A percentile compares a stretch with the other conserved stretches of the same genome.
Conservation (phyloP, 2,113 vertebrate species). For the Pithys albifrons region DNA sequence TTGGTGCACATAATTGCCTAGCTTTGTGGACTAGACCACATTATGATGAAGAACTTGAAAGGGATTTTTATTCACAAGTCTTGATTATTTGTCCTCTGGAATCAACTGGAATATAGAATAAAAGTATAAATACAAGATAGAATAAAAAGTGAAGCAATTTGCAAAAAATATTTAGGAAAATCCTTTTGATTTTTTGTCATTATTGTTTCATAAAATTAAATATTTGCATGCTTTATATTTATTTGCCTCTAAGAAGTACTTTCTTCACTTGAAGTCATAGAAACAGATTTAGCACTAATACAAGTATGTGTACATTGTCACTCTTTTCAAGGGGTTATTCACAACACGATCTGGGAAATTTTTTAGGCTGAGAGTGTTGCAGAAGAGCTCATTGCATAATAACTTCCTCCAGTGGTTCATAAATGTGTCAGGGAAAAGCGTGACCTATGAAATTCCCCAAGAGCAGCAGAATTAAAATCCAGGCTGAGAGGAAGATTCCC, state of each 20-base stretch:
- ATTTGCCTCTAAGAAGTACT: not conserved
- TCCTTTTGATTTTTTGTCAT: not conserved
- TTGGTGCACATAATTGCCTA: not conserved
- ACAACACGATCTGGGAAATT: too few species aligned
- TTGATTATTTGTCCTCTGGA: not conserved
- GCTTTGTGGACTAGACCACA: not conserved
- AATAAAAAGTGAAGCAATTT: not conserved
- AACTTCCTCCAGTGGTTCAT: not conserved
- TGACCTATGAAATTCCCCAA: rapidly evolving
- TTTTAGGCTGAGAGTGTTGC: not conserved
- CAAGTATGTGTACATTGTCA: not conserved
- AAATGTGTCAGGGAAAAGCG: not conserved
- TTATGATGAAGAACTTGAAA: not conserved
- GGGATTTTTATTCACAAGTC: not conserved
- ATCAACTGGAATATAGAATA: not conserved
- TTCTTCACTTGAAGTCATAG: not conserved
- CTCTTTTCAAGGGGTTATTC: not conserved
- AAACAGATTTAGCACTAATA: not conserved
- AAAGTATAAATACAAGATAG: not conserved
- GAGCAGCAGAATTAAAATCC: rapidly evolving
- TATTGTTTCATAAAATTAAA: not conserved
- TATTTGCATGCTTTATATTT: not conserved
- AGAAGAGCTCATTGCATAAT: rapidly evolving
- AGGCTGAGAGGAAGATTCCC: rapidly evolving
- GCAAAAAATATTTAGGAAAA: not conserved